phyloP scores from a whole-genome alignment of 2,113 vertebrate species.

The Glaucomys volans region DNA sequence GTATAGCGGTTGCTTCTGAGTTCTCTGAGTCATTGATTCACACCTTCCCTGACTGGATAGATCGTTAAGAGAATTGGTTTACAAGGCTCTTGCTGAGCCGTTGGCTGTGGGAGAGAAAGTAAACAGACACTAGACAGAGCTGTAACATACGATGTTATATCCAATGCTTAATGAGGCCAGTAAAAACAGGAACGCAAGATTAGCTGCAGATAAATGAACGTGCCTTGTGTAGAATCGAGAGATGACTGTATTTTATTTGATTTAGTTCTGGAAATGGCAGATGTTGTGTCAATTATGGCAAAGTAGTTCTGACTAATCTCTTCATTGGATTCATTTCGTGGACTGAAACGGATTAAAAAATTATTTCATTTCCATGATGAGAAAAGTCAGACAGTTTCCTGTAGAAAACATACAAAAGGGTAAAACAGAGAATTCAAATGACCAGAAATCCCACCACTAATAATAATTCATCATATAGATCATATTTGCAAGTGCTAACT shows the following conservation, averaged over 20 bases:
- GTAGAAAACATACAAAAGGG: neutral
- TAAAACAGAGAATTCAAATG: neutral
- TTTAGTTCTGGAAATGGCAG: conserved; percentile 61
- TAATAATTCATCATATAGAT: neutral
- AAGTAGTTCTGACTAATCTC: conserved; percentile 57
- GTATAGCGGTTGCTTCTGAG: neutral
- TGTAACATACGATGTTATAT: conserved; percentile 66
- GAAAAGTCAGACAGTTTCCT: neutral
- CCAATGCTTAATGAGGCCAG: conserved; percentile 77
- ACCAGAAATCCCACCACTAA: neutral
- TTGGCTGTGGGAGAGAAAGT: conserved; percentile 65
- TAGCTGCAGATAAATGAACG: conserved; percentile 68
- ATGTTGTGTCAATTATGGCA: conserved; percentile 61
- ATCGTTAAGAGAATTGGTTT: conserved; percentile 77
- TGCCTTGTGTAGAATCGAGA: conserved; percentile 40
- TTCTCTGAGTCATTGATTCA: neutral
- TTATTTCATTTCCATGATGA: neutral
- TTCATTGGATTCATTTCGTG: conserved; percentile 49
- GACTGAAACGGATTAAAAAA: conserved; percentile 52
- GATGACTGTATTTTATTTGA: conserved; percentile 67
- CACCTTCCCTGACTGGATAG: conserved; percentile 46
- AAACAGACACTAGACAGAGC: conserved; percentile 70
- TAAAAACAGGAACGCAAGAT: conserved; percentile 68
- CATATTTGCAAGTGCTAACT: neutral
- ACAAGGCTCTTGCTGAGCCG: conserved; percentile 71